Conservation (phyloP, 2,113 vertebrate species). For the Limanda limanda region DNA sequence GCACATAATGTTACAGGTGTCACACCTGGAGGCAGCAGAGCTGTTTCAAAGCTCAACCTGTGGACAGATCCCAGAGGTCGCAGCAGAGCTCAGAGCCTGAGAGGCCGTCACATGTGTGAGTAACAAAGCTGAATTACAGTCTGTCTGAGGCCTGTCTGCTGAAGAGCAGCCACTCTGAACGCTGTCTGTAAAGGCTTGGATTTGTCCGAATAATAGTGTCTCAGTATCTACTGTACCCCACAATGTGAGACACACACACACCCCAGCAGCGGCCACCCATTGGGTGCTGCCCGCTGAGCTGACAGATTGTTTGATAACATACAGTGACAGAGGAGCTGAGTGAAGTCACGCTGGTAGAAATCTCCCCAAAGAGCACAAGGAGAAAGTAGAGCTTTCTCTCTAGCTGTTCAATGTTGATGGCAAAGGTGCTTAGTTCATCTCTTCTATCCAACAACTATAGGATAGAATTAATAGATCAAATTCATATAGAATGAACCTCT, state of each 20-base stretch:
- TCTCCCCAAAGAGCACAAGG: too few relatives aligned
- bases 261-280: background rate
- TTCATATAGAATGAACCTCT: too few relatives aligned
- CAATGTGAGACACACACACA: background rate
- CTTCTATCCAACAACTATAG: too few relatives aligned
- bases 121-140: slow-evolving; percentile 58
- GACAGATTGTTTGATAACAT: too few relatives aligned
- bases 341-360: too few relatives aligned
- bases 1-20: slow-evolving; percentile 23
- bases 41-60: slow-evolving; percentile 57
- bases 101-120: slow-evolving; percentile 57
- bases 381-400: too few relatives aligned
- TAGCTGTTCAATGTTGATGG: too few relatives aligned
- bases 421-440: too few relatives aligned
- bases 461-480: too few relatives aligned
- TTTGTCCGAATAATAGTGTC: background rate
- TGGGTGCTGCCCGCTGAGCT: too few relatives aligned
- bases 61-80: slow-evolving; percentile 59
- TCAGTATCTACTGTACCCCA: background rate
- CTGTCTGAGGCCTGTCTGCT: slow-evolving; percentile 17
- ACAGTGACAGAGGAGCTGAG: too few relatives aligned
- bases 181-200: background rate
- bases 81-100: slow-evolving; percentile 44
- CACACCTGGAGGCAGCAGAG: slow-evolving; percentile 31
- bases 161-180: background rate